Evolutionary conservation across 2,113 vertebrate species (phyloP).

Genomic region (Myotis davidii): DNA sequence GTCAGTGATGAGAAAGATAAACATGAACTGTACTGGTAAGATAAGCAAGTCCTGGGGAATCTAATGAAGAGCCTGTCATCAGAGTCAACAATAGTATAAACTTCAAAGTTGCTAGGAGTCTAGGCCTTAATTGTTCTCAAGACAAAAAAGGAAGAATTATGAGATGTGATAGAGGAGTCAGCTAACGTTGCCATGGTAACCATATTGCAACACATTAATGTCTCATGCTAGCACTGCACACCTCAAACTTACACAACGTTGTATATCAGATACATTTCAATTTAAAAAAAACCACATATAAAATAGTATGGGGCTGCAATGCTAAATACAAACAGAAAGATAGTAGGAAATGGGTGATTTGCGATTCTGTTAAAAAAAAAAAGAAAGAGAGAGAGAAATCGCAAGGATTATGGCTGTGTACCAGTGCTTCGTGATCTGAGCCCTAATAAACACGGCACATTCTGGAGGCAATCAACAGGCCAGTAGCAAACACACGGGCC

Average conservation of each 20-base stretch:
- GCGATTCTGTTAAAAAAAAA: background rate
- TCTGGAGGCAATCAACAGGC: background rate
- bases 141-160: background rate
- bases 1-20: background rate
- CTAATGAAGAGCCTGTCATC: background rate
- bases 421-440: background rate
- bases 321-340: background rate
- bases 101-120: background rate
- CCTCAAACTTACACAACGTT: background rate
- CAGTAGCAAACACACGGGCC: background rate
- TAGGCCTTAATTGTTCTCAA: background rate
- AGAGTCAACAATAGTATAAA: background rate
- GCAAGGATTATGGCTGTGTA: background rate
- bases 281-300: background rate
- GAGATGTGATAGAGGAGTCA: background rate
- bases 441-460: background rate
- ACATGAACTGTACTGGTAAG: background rate
- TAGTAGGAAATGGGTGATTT: background rate
- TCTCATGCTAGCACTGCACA: no score
- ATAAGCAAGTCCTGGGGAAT: background rate
- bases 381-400: background rate
- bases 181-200: background rate
- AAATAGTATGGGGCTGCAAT: background rate
- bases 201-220: background rate
- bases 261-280: background rate